A percentile compares a stretch with the other conserved stretches of the same genome.
phyloP scores from a whole-genome alignment of 2,113 vertebrate genomes.

The Dermatemys mawii region DNA sequence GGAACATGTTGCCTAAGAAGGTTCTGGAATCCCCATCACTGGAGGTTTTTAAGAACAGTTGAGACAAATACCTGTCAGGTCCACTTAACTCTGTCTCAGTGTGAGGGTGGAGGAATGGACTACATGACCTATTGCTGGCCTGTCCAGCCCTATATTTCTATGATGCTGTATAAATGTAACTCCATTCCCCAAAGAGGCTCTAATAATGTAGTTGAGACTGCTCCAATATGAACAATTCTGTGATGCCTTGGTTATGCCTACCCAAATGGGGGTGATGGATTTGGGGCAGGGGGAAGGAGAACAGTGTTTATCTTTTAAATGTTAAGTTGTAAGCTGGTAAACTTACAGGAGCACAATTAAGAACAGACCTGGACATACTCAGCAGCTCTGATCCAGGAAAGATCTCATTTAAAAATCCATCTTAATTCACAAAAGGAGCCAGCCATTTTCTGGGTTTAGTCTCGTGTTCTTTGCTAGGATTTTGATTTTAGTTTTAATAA shows the following conservation, averaged over 20 bases:
- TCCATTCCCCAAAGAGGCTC: background rate
- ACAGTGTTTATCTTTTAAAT: background rate
- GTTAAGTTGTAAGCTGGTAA: accelerated
- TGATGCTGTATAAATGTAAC: background rate
- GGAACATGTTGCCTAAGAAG: background rate
- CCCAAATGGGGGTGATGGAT: background rate
- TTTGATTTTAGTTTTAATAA: background rate
- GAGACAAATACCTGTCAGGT: background rate
- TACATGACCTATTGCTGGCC: background rate
- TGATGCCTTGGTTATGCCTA: accelerated
- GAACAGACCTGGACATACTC: background rate
- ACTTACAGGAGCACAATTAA: accelerated
- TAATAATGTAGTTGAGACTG: background rate
- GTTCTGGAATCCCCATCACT: background rate
- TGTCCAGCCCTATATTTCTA: background rate
- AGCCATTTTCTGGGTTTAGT: background rate
- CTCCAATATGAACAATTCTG: background rate
- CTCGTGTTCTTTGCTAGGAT: background rate
- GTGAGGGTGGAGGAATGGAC: background rate
- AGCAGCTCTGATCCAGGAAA: background rate
- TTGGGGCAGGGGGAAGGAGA: accelerated
- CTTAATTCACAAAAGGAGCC: background rate
- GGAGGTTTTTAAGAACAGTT: background rate
- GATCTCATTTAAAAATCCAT: background rate
- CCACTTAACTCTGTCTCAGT: background rate